Conservation (phyloP, 2,888 invertebrate species). For the Caenorhabditis sp. region DNA sequence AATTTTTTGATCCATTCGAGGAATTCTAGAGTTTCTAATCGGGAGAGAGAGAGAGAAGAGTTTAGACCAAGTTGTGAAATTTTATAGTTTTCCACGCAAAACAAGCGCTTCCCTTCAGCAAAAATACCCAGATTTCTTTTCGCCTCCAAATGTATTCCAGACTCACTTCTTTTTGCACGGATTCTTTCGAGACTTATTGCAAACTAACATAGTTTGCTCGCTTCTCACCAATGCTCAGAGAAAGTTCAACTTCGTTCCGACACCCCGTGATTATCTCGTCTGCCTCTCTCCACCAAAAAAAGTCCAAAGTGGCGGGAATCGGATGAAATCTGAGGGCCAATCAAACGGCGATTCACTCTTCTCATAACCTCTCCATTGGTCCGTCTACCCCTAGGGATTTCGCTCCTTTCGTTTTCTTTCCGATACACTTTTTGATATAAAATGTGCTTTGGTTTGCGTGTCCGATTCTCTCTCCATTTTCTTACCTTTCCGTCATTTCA, state of each 20-base stretch:
- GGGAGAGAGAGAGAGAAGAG: not conserved
- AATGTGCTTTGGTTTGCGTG: constrained; percentile 18
- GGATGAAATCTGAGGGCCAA: constrained; percentile 37
- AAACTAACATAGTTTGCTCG: too few species aligned
- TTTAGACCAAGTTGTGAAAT: constrained; percentile 40
- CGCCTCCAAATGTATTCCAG: not conserved
- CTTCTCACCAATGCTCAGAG: too few species aligned
- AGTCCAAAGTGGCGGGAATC: constrained; percentile 24
- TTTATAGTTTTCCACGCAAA: constrained; percentile 49
- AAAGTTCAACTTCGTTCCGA: too few species aligned
- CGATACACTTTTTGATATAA: constrained; percentile 44
- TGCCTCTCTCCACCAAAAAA: too few species aligned
- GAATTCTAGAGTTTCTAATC: constrained; percentile 13
- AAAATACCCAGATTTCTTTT: constrained; percentile 12
- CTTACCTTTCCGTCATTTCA: constrained; percentile 24
- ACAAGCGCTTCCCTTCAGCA: constrained; percentile 12
- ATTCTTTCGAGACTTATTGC: too few species aligned
- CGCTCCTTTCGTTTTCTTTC: constrained; percentile 6
- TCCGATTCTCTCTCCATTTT: constrained; percentile 2
- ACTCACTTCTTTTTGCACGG: not conserved
- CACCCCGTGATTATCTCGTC: too few species aligned
- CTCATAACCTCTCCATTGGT: constrained; percentile 32
- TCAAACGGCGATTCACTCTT: constrained; percentile 33
- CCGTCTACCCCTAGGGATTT: constrained; percentile 14
- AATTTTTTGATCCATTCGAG: constrained; percentile 29